These are phyloP conservation scores for Acanthosepion esculentum DNA, from an alignment of 2,888 invertebrate genomes.

Conservation along the genomic window DNA sequence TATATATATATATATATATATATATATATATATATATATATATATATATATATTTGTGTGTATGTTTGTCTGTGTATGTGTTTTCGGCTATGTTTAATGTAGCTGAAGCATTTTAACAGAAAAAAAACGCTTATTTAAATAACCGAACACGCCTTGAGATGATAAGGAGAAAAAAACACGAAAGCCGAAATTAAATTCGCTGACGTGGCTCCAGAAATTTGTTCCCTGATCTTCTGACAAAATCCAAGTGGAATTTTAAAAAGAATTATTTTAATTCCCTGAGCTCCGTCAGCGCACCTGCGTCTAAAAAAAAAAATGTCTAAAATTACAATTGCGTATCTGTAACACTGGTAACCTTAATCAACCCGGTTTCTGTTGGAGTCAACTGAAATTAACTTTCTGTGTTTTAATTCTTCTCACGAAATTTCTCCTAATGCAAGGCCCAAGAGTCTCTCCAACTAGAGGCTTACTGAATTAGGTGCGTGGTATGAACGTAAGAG, in stretches of 20 bases:
- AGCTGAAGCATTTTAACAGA: neutral
- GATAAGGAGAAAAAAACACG: neutral
- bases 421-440: too few species aligned
- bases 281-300: neutral
- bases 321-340: neutral
- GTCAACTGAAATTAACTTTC: too few species aligned
- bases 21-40: neutral
- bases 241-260: too few species aligned
- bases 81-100: neutral
- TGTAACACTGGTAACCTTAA: neutral
- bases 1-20: constrained; percentile 14
- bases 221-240: too few species aligned
- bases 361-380: too few species aligned
- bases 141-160: neutral
- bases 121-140: neutral
- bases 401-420: too few species aligned
- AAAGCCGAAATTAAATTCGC: neutral
- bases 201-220: neutral
- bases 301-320: neutral
- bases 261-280: neutral
- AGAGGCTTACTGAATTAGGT: too few species aligned
- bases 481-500: too few species aligned
- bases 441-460: too few species aligned
- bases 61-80: neutral
- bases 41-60: neutral